These are phyloP conservation scores for Psittacula derbiana DNA, from an alignment of 2,797 vertebrate species.

Conservation along the genomic window DNA sequence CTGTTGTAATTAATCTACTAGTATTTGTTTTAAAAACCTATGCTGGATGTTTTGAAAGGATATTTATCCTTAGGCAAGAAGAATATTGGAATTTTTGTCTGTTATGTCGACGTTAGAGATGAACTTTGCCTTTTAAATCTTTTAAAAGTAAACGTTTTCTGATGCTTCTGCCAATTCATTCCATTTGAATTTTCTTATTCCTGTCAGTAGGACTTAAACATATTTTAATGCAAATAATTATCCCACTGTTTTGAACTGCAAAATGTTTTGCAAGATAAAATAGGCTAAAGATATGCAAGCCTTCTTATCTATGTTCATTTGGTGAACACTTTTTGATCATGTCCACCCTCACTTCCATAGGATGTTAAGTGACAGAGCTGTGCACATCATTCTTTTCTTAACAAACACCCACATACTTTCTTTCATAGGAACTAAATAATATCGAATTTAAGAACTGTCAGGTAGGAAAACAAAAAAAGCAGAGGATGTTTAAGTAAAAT, in stretches of 20 bases:
- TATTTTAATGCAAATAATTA: constrained; percentile 58
- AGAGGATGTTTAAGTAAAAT: constrained; percentile 4
- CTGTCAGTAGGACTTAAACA: constrained; percentile 34
- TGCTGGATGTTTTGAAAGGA: constrained; percentile 45
- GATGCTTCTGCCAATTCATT: constrained; percentile 44
- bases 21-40: constrained; percentile 56
- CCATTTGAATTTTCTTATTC: constrained; percentile 24
- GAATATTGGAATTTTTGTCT: constrained; percentile 38
- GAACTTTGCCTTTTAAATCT: constrained; percentile 51
- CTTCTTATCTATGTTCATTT: constrained; percentile 51
- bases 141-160: constrained; percentile 48
- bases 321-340: constrained; percentile 57
- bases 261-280: constrained; percentile 52
- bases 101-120: neutral
- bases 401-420: constrained; percentile 63
- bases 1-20: constrained; percentile 43
- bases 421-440: constrained; percentile 65
- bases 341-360: constrained; percentile 71
- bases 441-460: constrained; percentile 53
- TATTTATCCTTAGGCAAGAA: constrained; percentile 46
- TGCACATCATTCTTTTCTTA: constrained; percentile 67
- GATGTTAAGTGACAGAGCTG: constrained; percentile 68
- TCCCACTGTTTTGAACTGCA: constrained; percentile 10
- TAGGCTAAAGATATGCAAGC: constrained; percentile 58
- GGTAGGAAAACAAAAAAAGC: constrained; percentile 46